Evolutionary conservation across 1,140 invertebrate genomes (phyloP), one percentile per base, ranked within the genome.

Genomic region (Drosophila quadrilineata): DNA sequence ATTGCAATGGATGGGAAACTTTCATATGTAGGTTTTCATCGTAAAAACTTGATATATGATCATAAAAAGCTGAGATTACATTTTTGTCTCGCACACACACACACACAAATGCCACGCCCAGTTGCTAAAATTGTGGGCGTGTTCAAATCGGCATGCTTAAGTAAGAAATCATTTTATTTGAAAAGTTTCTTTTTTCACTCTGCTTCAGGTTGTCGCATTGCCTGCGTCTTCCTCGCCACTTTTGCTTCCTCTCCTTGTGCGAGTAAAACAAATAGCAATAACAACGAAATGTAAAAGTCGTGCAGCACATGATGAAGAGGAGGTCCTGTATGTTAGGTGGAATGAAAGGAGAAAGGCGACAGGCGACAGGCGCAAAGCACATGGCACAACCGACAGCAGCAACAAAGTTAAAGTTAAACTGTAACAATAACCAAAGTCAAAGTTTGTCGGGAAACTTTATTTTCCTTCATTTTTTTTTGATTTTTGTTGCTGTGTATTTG

Each of bases 361-460:
- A 21, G 12, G 28, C 48, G 38, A 52, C 8, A 53, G 38, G 10
- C 26, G 21, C 26, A 43, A 38, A 65, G 52, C 46, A 72, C 43
- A 71, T 64, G 38, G 19, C 40, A 58, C 21, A 43, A 46, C n/a
- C n/a, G n/a, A 22, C 49, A 73, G 29, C 41, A 57, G 41, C 41
- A 57, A 67, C 53, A 54, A 68, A 62, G 77, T 73, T 74, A 80
- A 84, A 84, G 79, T 84, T 85, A 71, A 84, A 84, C 79, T 84
- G 79, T 79, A 77, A 84, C 79, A 84, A 84, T 85, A 84, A 84
- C 79, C 79, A 84, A 84, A 84, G 71, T 85, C 79, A 84, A 84
- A 84, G 79, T 84, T 84, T 76, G 79, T 65, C 79, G 74, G 79
- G 79, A 85, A 84, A 84, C 70, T 85, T 85, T 82, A 74, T 58